Percentiles rank a stretch among this genome's conserved stretches.
phyloP scores from a whole-genome alignment of 2,113 vertebrate species.

The Ancistrus triradiatus region DNA sequence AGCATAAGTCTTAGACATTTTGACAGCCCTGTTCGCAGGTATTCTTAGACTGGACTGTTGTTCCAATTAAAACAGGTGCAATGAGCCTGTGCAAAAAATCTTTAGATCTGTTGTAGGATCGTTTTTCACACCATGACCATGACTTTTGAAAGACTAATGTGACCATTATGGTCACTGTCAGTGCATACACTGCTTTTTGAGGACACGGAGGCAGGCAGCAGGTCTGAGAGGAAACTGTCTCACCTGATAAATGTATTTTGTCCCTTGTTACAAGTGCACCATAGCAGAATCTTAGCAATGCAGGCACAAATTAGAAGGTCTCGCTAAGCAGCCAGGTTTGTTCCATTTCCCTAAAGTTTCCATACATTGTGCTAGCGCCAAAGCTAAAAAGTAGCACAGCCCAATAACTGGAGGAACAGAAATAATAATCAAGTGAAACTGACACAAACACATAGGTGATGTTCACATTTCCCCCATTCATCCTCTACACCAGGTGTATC shows the following conservation, averaged over 20 bases:
- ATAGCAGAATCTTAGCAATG: constrained; percentile 39
- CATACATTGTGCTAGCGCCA: too few species aligned
- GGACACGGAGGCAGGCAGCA: constrained; percentile 18
- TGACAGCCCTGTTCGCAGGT: background rate
- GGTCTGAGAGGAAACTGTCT: constrained; percentile 35
- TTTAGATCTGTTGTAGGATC: constrained; percentile 16
- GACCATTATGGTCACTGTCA: constrained; percentile 19
- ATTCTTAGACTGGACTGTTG: background rate
- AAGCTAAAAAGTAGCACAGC: too few species aligned
- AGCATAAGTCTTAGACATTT: background rate
- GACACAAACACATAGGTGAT: background rate
- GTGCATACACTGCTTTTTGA: constrained; percentile 3
- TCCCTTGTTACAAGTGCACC: constrained; percentile 42
- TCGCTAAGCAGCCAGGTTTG: too few species aligned
- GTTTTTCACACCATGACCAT: constrained; percentile 15
- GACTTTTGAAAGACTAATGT: constrained; percentile 19
- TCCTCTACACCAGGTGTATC: background rate
- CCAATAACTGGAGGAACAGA: too few species aligned
- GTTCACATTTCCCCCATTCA: background rate
- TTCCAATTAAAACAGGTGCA: constrained; percentile 1
- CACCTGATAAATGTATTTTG: constrained; percentile 41
- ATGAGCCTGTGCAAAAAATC: background rate
- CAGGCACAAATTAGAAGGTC: too few species aligned
- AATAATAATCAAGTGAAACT: too few species aligned
- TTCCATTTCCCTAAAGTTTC: constrained; percentile 5